Evolutionary conservation across 2,113 vertebrate species (phyloP).

Genomic region (Globicephala melas): DNA sequence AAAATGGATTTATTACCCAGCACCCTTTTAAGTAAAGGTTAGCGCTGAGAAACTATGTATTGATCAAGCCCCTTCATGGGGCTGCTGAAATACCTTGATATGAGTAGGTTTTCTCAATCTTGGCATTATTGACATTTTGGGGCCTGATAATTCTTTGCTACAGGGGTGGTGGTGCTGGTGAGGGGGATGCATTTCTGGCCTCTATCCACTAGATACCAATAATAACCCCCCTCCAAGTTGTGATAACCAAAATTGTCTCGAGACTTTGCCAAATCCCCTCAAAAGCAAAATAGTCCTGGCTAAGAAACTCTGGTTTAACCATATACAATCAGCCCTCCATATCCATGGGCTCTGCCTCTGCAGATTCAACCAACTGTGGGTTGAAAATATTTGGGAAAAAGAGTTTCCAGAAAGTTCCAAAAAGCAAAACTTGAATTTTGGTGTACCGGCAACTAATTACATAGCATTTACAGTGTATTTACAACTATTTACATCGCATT

Average conservation of each 20-base stretch:
- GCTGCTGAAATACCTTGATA: not conserved
- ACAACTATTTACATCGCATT: too few relatives aligned
- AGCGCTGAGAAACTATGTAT: not conserved
- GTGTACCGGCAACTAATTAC: not conserved
- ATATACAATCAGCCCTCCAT: not conserved
- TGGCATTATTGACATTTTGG: not conserved
- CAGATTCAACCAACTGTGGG: not conserved
- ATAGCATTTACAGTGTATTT: not conserved
- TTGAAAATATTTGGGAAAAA: not conserved
- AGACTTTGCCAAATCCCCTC: not conserved
- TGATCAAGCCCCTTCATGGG: not conserved
- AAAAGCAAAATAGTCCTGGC: not conserved
- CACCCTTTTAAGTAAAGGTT: not conserved
- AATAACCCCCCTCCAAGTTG: not conserved
- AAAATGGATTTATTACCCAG: not conserved
- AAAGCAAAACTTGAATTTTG: not conserved
- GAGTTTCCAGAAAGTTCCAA: not conserved
- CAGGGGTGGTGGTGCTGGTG: too few relatives aligned
- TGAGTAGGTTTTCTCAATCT: not conserved
- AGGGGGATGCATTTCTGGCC: not conserved
- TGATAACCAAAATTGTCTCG: not conserved
- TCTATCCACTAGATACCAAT: not conserved
- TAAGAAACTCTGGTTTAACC: not conserved
- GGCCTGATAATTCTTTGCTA: not conserved
- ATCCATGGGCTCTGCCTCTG: not conserved